Evolutionary conservation across 2,113 vertebrate species (phyloP).

Genomic region (Cottus gobio): DNA sequence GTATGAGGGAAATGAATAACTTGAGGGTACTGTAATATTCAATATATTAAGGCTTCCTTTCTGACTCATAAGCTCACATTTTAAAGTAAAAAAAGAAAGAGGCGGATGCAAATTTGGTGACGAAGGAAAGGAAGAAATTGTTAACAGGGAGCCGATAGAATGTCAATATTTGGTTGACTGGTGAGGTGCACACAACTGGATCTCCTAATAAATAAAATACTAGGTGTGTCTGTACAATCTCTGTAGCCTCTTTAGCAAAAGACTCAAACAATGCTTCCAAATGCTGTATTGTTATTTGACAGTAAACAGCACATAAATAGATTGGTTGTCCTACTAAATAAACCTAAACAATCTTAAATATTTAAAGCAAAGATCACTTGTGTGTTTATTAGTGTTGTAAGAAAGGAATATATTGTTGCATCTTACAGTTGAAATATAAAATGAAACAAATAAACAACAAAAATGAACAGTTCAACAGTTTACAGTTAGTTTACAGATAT

Average conservation of each 20-base stretch:
- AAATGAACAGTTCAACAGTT: background rate
- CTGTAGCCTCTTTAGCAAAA: background rate
- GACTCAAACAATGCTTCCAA: background rate
- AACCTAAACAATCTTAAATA: background rate
- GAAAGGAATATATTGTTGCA: background rate
- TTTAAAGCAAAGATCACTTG: background rate
- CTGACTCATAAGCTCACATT: constrained; percentile 24
- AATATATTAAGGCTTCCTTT: constrained; percentile 20
- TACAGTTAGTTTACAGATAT: background rate
- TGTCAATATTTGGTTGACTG: background rate
- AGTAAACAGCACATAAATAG: background rate
- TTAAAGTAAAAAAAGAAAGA: background rate
- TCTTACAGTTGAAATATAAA: background rate
- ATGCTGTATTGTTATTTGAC: background rate
- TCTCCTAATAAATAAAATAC: background rate
- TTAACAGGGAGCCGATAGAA: constrained; percentile 13
- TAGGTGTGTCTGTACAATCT: background rate
- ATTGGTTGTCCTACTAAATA: background rate
- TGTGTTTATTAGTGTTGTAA: background rate
- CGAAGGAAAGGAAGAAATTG: background rate
- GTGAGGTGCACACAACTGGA: background rate
- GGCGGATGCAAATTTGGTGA: background rate
- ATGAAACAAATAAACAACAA: background rate
- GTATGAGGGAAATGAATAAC: constrained; percentile 24
- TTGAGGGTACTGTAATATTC: constrained; percentile 6